Percentiles rank a stretch among this genome's conserved stretches.
Evolutionary conservation across 2,113 vertebrate genomes (phyloP).

Genomic region (Athene cunicularia): DNA sequence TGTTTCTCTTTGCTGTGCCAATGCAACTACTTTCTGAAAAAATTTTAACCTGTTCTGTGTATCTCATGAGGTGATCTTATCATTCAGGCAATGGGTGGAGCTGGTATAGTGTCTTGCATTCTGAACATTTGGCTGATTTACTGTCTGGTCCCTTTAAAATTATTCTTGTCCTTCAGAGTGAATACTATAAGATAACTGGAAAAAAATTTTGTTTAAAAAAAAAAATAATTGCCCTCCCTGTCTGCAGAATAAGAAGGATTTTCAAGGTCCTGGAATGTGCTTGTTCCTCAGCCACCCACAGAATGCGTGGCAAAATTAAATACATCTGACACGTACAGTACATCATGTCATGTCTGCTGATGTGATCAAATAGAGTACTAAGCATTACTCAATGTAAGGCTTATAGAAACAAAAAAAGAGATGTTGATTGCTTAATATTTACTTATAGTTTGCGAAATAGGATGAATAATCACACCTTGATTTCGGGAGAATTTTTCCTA

Average conservation of each 20-base stretch:
- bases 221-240: background rate
- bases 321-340: constrained; percentile 12
- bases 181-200: background rate
- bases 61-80: background rate
- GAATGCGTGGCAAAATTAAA: constrained; percentile 36
- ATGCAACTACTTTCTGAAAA: background rate
- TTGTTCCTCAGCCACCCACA: constrained; percentile 34
- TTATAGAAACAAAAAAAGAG: constrained; percentile 1
- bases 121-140: background rate
- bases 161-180: background rate
- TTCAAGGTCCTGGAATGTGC: constrained; percentile 11
- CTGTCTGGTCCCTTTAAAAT: background rate
- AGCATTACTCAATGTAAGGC: background rate
- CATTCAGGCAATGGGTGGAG: background rate
- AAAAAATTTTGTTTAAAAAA: background rate
- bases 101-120: background rate
- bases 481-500: background rate
- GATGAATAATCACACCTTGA: background rate
- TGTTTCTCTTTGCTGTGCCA: background rate
- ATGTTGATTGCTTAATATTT: constrained; percentile 7
- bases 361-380: background rate
- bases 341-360: constrained; percentile 6
- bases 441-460: background rate
- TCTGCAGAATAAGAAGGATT: constrained; percentile 10
- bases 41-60: background rate